Evolutionary conservation across 1,140 invertebrate species (phyloP), one percentile per base, ranked within the genome.

Genomic region (Saxidomus purpurata): DNA sequence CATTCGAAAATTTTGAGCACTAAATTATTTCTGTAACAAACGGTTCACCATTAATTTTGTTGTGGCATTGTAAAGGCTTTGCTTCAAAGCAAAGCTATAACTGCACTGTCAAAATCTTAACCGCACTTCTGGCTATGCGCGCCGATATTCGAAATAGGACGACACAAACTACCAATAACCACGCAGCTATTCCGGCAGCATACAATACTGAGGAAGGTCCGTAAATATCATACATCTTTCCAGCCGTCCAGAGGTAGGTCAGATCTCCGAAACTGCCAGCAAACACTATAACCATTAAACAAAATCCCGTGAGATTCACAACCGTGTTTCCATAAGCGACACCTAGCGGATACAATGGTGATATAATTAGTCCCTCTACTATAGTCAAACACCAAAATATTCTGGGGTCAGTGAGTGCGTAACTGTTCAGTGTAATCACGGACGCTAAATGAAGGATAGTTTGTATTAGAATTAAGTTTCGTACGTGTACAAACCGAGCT

Each of bases 261-360:
- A 89, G 31, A 59, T 89, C 87, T 15, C 87, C 87, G 40, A 89
- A 61, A 77, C 80, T 77, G 19, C 80, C 79, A 17, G 80, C 67
- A 34, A 89, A 61, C 28, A 63, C 80, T 36, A 89, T 82, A 17
- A 83, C 43, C 69, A 84, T 89, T 59, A 89, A 40, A 49, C 87
- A 89, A 28, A 89, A 49, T 11, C 87, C 87, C 11, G 80, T 59
- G 8, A 89, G 34, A 55, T 82, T 83, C 4, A 89, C 28, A n/a
- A 81, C 34, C 3, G 63, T 74, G 71, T 84, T 74, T 3, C 63
- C 79, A 36, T 83, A 89, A n/a, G 87, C 63, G n/a, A 89, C 55
- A 19, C 87, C 87, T 25, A 89, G 47, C 38, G 77, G 77, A 28
- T 89, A 89, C 28, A 89, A 17, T 19, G 87, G 87, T 6, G 87